Evolutionary conservation across 1,140 invertebrate species (phyloP).

Genomic region (Chironomus striatipennis): DNA sequence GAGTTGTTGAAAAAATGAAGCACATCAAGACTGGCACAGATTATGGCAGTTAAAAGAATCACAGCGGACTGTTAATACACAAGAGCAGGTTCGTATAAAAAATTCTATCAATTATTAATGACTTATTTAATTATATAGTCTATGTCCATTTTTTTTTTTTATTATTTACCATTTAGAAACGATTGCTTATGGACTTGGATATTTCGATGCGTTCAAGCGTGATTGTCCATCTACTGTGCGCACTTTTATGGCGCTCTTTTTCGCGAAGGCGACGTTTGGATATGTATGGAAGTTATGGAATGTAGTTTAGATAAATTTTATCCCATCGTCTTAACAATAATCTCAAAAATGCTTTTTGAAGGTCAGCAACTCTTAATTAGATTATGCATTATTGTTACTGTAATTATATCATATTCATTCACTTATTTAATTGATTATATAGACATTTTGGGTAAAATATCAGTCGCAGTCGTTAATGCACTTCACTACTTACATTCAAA

Average conservation of each 20-base stretch:
- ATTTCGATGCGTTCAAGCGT: slow-evolving; percentile 87
- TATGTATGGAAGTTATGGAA: slow-evolving; percentile 99
- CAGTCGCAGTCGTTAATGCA: slow-evolving; percentile 89
- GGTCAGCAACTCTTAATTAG: not conserved
- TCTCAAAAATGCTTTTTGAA: slow-evolving; percentile 79
- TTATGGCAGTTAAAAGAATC: slow-evolving; percentile 97
- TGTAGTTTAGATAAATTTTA: slow-evolving; percentile 96
- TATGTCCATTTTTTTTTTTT: no score
- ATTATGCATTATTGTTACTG: not conserved
- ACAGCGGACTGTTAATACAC: slow-evolving; percentile 82
- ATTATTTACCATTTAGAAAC: slow-evolving; percentile 53
- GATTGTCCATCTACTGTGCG: slow-evolving; percentile 94
- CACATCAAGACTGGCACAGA: slow-evolving; percentile 79
- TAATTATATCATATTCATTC: not conserved
- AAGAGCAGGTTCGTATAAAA: slow-evolving; percentile 53
- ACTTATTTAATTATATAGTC: not conserved
- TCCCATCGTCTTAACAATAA: slow-evolving; percentile 71
- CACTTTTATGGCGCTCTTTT: slow-evolving; percentile 97
- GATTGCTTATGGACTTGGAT: slow-evolving; percentile 95
- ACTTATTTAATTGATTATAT: not conserved
- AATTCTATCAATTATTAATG: not conserved
- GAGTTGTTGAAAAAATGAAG: slow-evolving; percentile 92
- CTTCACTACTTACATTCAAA: slow-evolving; percentile 88
- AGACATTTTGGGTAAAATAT: slow-evolving; percentile 85
- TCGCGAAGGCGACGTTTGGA: slow-evolving; percentile 94